A percentile compares a stretch with the other conserved stretches of the same genome.
These are phyloP conservation scores for Lacerta viridis DNA, from an alignment of 2,797 vertebrate species.

Conservation along the genomic window DNA sequence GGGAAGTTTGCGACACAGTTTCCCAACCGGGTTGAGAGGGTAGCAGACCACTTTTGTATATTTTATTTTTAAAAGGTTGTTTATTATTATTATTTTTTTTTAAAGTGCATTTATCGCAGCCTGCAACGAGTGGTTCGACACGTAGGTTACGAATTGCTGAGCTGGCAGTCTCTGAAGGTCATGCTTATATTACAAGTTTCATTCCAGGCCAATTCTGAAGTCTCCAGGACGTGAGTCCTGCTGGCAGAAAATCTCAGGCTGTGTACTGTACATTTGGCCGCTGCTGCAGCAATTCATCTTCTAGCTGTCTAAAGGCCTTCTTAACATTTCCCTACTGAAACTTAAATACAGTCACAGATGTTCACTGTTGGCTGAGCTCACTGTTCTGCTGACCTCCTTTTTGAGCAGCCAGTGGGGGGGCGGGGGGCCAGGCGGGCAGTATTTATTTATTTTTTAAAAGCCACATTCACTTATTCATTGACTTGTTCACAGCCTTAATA, in stretches of 20 bases:
- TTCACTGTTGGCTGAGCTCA: background rate
- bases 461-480: background rate
- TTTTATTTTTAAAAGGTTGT: too few species aligned
- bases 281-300: conserved; percentile 13
- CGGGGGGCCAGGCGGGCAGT: background rate
- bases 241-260: background rate
- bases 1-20: background rate
- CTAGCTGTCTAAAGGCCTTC: conserved; percentile 12
- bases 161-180: background rate
- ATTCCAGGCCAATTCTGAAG: background rate
- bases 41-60: too few species aligned
- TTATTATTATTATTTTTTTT: background rate
- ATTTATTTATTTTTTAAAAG: background rate
- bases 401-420: background rate
- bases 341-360: background rate
- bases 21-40: background rate
- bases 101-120: background rate
- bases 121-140: background rate
- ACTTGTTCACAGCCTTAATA: background rate
- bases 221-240: background rate
- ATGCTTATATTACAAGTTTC: background rate
- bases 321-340: conserved; percentile 28
- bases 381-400: background rate
- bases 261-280: background rate
- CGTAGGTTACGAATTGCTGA: background rate